These are phyloP conservation scores for Polyommatus iphigenia DNA, from an alignment of 2,888 invertebrate genomes.

Conservation along the genomic window DNA sequence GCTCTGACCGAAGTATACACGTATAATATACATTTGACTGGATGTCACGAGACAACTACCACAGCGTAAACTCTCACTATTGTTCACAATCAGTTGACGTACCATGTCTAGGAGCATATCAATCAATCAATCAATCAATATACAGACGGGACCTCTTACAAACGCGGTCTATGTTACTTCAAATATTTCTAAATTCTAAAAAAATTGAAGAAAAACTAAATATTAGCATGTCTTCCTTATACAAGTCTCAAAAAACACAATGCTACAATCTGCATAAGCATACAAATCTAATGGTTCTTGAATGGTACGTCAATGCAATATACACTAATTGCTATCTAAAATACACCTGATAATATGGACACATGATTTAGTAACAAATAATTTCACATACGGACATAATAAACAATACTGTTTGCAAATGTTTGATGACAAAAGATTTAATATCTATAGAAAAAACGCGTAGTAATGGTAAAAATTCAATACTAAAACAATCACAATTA, in stretches of 20 bases:
- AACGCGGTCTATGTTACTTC: neutral
- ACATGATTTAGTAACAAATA: slow-evolving; percentile 1
- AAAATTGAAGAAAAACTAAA: neutral
- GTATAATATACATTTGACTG: slow-evolving; percentile 70
- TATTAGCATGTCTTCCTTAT: neutral
- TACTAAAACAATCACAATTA: neutral
- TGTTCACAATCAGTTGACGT: slow-evolving; percentile 31
- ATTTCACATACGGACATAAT: slow-evolving; percentile 2
- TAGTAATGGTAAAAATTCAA: neutral
- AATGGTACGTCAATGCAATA: slow-evolving; percentile 1
- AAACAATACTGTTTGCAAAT: slow-evolving; percentile 30
- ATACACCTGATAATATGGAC: slow-evolving; percentile 4
- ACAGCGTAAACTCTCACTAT: slow-evolving; percentile 48
- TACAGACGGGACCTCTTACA: neutral
- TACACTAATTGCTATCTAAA: neutral
- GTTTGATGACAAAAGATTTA: neutral
- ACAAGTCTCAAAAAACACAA: neutral
- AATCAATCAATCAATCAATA: neutral
- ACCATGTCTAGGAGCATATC: slow-evolving; percentile 12
- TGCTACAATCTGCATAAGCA: neutral
- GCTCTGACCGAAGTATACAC: neutral
- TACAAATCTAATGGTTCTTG: neutral
- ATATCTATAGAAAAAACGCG: neutral
- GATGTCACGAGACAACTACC: slow-evolving; percentile 66
- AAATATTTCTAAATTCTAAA: neutral